Conservation (phyloP, 2,888 invertebrate species). For the Zygaena filipendulae region DNA sequence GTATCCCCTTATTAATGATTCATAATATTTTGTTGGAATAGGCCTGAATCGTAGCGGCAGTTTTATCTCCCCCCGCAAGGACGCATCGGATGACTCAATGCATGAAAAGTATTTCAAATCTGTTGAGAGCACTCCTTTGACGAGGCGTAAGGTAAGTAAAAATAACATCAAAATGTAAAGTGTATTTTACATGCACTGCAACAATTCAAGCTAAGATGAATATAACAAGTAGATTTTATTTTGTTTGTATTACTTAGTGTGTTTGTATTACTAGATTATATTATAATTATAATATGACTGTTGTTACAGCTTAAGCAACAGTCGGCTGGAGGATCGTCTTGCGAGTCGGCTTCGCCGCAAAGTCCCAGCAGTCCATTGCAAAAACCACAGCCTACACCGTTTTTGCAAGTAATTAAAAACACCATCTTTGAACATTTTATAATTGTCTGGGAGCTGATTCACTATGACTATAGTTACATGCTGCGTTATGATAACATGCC, state of each 20-base stretch:
- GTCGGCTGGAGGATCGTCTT: constrained; percentile 60
- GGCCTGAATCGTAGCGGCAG: constrained; percentile 65
- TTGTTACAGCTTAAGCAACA: constrained; percentile 51
- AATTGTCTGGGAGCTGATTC: too few relatives aligned
- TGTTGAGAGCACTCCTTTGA: constrained; percentile 75
- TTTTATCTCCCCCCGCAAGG: constrained; percentile 67
- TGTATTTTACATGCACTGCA: too few relatives aligned
- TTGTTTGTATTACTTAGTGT: not conserved
- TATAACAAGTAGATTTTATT: constrained; percentile 8
- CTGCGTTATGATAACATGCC: too few relatives aligned
- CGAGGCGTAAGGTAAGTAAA: constrained; percentile 60
- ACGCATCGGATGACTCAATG: constrained; percentile 83
- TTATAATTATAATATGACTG: constrained; percentile 5
- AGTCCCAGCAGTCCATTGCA: constrained; percentile 71
- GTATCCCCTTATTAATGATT: too few relatives aligned
- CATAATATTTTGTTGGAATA: constrained; percentile 20
- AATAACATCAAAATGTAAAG: not conserved
- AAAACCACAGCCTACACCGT: constrained; percentile 53
- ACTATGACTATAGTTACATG: too few relatives aligned
- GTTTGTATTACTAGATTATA: constrained; percentile 5
- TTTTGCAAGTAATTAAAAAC: constrained; percentile 52
- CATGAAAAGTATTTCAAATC: constrained; percentile 83
- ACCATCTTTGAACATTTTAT: too few relatives aligned
- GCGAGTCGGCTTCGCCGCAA: constrained; percentile 71
- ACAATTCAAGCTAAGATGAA: too few relatives aligned